These are phyloP conservation scores for Steromphala cineraria DNA, from an alignment of 2,888 invertebrate species.

Conservation along the genomic window DNA sequence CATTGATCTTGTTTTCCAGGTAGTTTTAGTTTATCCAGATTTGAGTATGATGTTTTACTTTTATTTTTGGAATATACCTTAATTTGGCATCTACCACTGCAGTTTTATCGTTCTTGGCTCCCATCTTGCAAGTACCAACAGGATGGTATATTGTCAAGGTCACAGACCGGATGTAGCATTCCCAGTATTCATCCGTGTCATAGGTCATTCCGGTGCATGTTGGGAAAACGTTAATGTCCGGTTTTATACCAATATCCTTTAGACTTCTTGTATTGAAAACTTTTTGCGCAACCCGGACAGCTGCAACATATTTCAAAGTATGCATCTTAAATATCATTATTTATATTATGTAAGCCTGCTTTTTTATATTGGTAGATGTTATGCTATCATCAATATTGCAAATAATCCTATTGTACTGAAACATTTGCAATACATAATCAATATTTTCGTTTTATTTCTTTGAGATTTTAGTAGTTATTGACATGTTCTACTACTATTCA, in stretches of 20 bases:
- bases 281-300: not conserved
- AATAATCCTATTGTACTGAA: no score
- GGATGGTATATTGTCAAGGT: slow-evolving; percentile 3
- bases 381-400: no score
- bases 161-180: not conserved
- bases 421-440: no score
- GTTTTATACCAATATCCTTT: not conserved
- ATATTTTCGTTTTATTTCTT: no score
- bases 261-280: not conserved
- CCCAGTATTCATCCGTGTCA: slow-evolving; percentile 15
- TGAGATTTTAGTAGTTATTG: no score
- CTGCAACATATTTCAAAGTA: not conserved
- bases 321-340: no score
- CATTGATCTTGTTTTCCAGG: no score
- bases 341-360: no score
- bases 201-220: not conserved
- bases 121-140: slow-evolving; percentile 11
- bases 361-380: no score
- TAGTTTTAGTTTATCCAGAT: no score
- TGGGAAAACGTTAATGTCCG: not conserved
- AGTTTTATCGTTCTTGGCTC: not conserved
- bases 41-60: not conserved
- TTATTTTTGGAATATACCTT: not conserved
- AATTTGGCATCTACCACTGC: slow-evolving; percentile 8
- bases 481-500: no score